Percentiles rank a stretch among this genome's conserved stretches.
Evolutionary conservation across 2,797 vertebrate genomes (phyloP).

Genomic region (Lutjanus campechanus): DNA sequence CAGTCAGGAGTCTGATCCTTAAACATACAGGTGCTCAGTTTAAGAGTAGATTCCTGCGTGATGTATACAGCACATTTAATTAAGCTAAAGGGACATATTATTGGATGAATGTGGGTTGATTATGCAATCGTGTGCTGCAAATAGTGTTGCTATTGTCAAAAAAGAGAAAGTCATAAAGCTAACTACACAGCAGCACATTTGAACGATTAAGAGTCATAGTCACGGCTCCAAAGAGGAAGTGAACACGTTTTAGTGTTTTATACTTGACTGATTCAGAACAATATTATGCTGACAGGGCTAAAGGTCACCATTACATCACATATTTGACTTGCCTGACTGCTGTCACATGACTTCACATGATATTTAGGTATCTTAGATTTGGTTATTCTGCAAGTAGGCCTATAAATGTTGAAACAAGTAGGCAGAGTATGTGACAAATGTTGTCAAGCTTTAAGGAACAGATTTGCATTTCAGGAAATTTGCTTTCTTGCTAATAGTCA

Average conservation of each 20-base stretch:
- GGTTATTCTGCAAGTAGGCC: no score
- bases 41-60: not conserved
- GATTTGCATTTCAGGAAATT: no score
- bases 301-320: not conserved
- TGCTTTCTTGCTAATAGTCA: no score
- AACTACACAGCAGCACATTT: not conserved
- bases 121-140: not conserved
- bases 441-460: no score
- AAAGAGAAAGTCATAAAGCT: not conserved
- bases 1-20: not conserved
- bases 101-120: no score
- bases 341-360: not conserved
- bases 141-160: not conserved
- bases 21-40: not conserved
- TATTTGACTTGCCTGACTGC: not conserved
- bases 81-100: no score
- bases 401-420: no score
- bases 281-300: not conserved
- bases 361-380: no score
- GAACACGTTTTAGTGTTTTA: not conserved
- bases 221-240: not conserved
- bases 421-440: no score
- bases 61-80: not conserved
- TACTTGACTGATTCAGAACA: not conserved
- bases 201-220: no score